Evolutionary conservation across 2,888 invertebrate species (phyloP), one percentile per base, ranked within the genome.

Genomic region (Drosophila longiperda): DNA sequence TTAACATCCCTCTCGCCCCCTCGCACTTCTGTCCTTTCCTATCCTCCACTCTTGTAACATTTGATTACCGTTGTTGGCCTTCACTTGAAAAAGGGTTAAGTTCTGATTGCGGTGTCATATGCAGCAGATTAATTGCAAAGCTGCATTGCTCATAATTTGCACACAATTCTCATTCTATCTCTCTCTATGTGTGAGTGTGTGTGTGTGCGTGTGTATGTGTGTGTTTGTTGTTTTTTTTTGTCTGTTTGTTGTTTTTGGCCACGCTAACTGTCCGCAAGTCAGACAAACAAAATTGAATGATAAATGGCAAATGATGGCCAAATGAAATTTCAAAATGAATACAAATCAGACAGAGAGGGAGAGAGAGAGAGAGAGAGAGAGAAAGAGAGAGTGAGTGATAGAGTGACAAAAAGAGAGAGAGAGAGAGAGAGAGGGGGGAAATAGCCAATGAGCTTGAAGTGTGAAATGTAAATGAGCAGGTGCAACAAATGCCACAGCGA

Each of bases 51-150:
- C 73, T 73, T 81, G 87, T 75, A 78, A 82, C 87, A 89, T 82
- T 89, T 82, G 87, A 89, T 89, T 80, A 84, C 84, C 85, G 54
- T 55, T 32, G 23, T 64, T 32, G 53, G 49, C 54, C 64, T 40
- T 71, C 65, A 72, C 48, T 29, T 49, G 50, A 38, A 81, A 88
- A 81, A 79, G 75, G 89, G 81, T 84, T 86, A 78, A 86, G 89
- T 89, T 84, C 72, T 89, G 89, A 88, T 86, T 85, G 89, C 80
- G 79, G 82, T 84, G 85, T 89, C 89, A 89, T 85, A 89, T 84
- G 89, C 89, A 85, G 80, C 82, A 89, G 90, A 85, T 85, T 85
- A 89, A 85, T 85, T 87, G 85, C 89, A 70, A 80, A 45, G 65
- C 89, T 80, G 85, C 85, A 85, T 72, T 89, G 87, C 85, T 87